Evolutionary conservation across 2,113 vertebrate genomes (phyloP).

Genomic region (Channa argus): DNA sequence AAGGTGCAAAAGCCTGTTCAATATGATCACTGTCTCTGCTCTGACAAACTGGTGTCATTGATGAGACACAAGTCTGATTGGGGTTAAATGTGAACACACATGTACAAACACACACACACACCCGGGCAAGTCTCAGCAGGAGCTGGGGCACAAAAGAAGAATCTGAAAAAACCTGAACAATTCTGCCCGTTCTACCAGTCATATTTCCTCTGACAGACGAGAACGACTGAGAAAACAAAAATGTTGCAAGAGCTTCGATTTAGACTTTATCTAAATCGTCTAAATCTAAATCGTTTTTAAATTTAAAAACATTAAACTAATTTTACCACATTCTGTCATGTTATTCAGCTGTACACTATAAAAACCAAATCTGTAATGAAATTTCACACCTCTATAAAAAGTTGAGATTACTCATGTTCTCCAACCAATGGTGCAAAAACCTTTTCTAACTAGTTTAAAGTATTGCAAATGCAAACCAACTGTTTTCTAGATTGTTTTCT

Average conservation of each 20-base stretch:
- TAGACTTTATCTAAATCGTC: not conserved
- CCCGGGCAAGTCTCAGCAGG: constrained; percentile 66
- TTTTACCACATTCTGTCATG: not conserved
- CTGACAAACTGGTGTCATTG: constrained; percentile 33
- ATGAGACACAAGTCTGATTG: constrained; percentile 41
- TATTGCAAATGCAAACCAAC: not conserved
- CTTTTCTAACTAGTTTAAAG: not conserved
- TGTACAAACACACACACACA: constrained; percentile 8
- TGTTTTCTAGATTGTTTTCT: not conserved
- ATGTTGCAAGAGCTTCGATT: not conserved
- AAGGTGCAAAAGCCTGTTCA: not conserved
- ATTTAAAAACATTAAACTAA: no score
- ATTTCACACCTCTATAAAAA: no score
- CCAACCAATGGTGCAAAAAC: not conserved
- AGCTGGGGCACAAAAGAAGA: constrained; percentile 35
- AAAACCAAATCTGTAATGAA: not conserved
- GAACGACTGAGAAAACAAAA: constrained; percentile 25
- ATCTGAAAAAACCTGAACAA: constrained; percentile 24
- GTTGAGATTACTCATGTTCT: not conserved
- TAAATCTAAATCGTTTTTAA: no score
- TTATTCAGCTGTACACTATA: not conserved
- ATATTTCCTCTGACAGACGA: constrained; percentile 42
- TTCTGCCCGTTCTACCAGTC: constrained; percentile 3
- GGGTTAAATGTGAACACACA: constrained; percentile 1
- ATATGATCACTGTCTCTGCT: not conserved